Conservation (phyloP, 2,888 invertebrate species). For the Lordiphosa fenestrarum region DNA sequence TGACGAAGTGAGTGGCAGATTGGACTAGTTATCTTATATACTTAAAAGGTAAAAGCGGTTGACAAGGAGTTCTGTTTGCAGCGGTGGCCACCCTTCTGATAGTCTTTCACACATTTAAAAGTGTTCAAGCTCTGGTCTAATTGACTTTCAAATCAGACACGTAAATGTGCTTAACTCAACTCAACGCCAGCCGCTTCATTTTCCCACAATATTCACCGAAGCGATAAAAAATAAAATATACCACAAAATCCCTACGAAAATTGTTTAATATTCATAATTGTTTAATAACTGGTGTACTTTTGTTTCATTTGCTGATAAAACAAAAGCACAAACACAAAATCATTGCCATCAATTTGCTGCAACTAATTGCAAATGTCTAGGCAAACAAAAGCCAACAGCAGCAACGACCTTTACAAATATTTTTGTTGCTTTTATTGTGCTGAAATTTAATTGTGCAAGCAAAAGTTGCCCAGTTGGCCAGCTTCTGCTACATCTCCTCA, state of each 20-base stretch:
- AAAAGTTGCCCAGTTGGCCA: slow-evolving; percentile 50
- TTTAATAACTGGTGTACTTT: slow-evolving; percentile 26
- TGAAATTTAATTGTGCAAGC: slow-evolving; percentile 60
- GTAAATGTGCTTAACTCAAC: no score
- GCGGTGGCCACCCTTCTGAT: no score
- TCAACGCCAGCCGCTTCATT: neutral
- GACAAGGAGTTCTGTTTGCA: no score
- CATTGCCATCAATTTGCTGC: slow-evolving; percentile 60
- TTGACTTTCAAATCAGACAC: no score
- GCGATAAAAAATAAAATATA: neutral
- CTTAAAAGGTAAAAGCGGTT: no score
- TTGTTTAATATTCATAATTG: slow-evolving; percentile 40
- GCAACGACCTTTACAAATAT: slow-evolving; percentile 43
- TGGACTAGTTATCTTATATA: no score
- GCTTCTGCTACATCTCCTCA: slow-evolving; percentile 16
- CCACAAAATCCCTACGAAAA: slow-evolving; percentile 2
- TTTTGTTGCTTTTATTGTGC: slow-evolving; percentile 22
- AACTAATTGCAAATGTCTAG: slow-evolving; percentile 55
- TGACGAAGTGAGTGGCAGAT: no score
- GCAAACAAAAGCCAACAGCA: slow-evolving; percentile 41
- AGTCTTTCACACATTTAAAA: no score
- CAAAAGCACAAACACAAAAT: slow-evolving; percentile 27
- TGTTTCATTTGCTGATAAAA: slow-evolving; percentile 18
- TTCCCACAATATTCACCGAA: neutral
- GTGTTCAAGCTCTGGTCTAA: no score